A percentile compares a stretch with the other conserved stretches of the same genome.
Evolutionary conservation across 2,797 vertebrate genomes (phyloP).

Genomic region (Lerista edwardsae): DNA sequence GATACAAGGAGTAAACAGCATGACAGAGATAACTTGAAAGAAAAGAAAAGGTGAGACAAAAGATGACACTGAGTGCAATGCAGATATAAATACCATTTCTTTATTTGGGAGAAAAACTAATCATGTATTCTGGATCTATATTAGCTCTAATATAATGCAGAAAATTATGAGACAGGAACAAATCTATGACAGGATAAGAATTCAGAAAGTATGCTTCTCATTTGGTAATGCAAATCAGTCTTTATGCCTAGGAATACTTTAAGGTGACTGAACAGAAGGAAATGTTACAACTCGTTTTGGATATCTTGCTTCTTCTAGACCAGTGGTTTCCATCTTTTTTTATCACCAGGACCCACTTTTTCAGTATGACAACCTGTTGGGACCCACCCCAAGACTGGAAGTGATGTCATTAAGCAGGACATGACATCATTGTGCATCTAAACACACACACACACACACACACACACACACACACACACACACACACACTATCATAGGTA

Average conservation of each 20-base stretch:
- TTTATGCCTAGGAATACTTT: conserved; percentile 25
- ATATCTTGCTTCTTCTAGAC: not conserved
- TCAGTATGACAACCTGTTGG: too few relatives aligned
- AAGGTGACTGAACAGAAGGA: conserved; percentile 1
- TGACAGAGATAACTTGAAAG: conserved; percentile 36
- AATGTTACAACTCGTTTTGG: not conserved
- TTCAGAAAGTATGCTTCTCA: conserved; percentile 33
- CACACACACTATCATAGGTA: too few relatives aligned
- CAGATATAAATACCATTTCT: conserved; percentile 32
- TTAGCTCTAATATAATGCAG: conserved; percentile 23
- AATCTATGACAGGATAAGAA: conserved; percentile 38
- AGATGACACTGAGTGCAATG: not conserved
- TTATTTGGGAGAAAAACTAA: conserved; percentile 34
- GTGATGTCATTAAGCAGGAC: too few relatives aligned
- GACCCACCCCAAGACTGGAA: too few relatives aligned
- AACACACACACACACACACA: too few relatives aligned
- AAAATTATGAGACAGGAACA: conserved; percentile 28
- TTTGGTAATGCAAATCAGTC: conserved; percentile 29
- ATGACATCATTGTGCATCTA: too few relatives aligned
- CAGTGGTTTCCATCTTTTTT: too few relatives aligned
- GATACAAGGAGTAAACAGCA: conserved; percentile 52
- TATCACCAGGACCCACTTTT: too few relatives aligned
- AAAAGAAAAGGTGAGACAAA: conserved; percentile 41
- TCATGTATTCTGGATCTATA: conserved; percentile 41
- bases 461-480: too few relatives aligned